A percentile compares a stretch with the other conserved stretches of the same genome.
phyloP scores from a whole-genome alignment of 2,888 invertebrate genomes.

The Pseudanteris insignis region DNA sequence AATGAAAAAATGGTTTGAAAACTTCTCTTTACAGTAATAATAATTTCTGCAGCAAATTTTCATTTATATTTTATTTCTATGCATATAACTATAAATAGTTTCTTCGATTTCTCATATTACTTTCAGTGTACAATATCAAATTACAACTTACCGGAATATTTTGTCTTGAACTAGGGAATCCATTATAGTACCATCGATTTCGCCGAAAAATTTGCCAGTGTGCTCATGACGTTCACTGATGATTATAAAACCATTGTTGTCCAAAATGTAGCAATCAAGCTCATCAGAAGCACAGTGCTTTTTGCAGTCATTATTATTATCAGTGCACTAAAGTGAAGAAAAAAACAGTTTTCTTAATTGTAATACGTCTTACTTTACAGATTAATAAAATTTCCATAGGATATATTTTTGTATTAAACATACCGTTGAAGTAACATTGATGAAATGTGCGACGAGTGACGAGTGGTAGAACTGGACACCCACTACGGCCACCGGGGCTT shows the following conservation, averaged over 20 bases:
- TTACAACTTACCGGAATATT: conserved; percentile 73
- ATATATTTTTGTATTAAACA: too few relatives aligned
- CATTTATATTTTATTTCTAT: too few relatives aligned
- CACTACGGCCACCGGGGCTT: conserved; percentile 91
- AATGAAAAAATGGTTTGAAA: too few relatives aligned
- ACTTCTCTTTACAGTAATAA: too few relatives aligned
- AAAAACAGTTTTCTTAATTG: too few relatives aligned
- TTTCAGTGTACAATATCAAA: too few relatives aligned
- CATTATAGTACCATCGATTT: conserved; percentile 94
- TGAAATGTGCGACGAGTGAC: conserved; percentile 83
- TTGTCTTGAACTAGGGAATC: conserved; percentile 90
- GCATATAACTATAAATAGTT: too few relatives aligned
- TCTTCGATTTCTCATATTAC: too few relatives aligned
- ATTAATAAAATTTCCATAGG: too few relatives aligned
- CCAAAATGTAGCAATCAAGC: conserved; percentile 90
- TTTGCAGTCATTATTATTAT: conserved; percentile 68
- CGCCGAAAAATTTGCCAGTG: conserved; percentile 92
- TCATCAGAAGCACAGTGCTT: conserved; percentile 88
- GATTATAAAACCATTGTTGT: conserved; percentile 94
- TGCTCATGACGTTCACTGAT: conserved; percentile 87
- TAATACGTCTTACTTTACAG: too few relatives aligned
- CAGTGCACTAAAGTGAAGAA: too few relatives aligned
- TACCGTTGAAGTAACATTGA: conserved; percentile 89
- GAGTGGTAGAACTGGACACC: conserved; percentile 88
- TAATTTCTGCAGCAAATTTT: too few relatives aligned